Base-by-base conservation (phyloP, 2,888 invertebrate genomes). In the Elegia similella region DNA sequence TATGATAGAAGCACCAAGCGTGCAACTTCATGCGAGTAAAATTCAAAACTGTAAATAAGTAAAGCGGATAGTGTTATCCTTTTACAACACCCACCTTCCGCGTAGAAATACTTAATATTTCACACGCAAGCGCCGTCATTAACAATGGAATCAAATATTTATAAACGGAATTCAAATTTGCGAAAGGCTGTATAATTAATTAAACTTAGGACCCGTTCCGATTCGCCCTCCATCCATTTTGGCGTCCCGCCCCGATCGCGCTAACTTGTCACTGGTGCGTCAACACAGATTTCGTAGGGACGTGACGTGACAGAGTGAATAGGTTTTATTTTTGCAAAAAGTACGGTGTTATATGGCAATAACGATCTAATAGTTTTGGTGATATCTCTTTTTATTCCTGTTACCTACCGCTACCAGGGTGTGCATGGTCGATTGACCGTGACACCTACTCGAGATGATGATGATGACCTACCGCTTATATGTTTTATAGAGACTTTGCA, bases 161-260 rank as follows among this genome's bases (percentile, higher is more conserved):
- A 50, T 50, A 50, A 34, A 34, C 34, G 34, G 10, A 50, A 50
- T 50, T 38, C 17, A 38, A 50, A 38, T 50, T 34, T 38, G 34
- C 34, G 50, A 50, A 50, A 38, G 34, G 50, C 50, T 38, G 50
- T 50, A 50, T 50, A 50, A 50, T 50, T 50, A 50, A 50, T 50
- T 50, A 50, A 50, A 38, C 50, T 38, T 50, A 17, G 34, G 50
- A 50, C 6, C 50, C 17, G 50, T 50, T 50, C 17, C 34, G 50
- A 38, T 38, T 50, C 12, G 17, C 38, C 50, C 50, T 3, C 50
- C 16, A 50, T 50, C 50, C 38, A 34, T 50, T 34, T 50, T 34
- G 50, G 50, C 16, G 34, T 32, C 48, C 50, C 50, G 34, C 50
- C 34, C 50, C 34, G 50, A 12, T 8, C 38, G 50, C 48, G 48